Percentiles rank a stretch among this genome's conserved stretches.
phyloP scores from a whole-genome alignment of 2,888 invertebrate genomes.

The Torymus auratus region DNA sequence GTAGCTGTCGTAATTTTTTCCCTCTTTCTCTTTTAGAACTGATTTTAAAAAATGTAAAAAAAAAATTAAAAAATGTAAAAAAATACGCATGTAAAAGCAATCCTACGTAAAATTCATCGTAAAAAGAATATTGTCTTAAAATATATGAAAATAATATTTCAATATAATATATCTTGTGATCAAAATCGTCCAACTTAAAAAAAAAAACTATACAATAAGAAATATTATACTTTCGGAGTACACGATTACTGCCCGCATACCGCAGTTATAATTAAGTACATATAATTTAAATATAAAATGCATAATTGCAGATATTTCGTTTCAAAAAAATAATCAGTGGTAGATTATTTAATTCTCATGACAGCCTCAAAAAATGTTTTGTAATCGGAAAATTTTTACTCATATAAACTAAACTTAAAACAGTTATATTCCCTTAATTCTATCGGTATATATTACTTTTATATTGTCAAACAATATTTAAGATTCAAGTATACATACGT shows the following conservation, averaged over 20 bases:
- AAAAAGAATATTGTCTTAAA: too few relatives aligned
- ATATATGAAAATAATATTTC: too few relatives aligned
- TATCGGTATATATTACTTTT: background rate
- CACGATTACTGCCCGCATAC: too few relatives aligned
- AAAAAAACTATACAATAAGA: too few relatives aligned
- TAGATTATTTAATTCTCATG: background rate
- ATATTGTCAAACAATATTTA: too few relatives aligned
- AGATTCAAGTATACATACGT: too few relatives aligned
- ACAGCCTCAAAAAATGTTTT: background rate
- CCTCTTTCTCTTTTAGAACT: background rate
- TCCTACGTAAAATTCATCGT: too few relatives aligned
- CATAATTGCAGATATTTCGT: too few relatives aligned
- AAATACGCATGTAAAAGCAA: background rate
- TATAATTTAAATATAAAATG: background rate
- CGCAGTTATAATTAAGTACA: slow-evolving; percentile 21
- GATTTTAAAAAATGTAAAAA: background rate
- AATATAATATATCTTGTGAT: too few relatives aligned
- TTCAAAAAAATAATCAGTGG: background rate
- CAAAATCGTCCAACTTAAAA: too few relatives aligned
- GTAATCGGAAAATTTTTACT: background rate
- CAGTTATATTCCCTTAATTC: background rate
- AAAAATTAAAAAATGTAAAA: background rate
- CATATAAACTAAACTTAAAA: background rate
- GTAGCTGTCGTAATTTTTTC: slow-evolving; percentile 20
- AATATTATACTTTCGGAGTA: too few relatives aligned